A percentile compares a stretch with the other conserved stretches of the same genome.
These are phyloP conservation scores for Chloropsis hardwickii DNA, from an alignment of 2,113 vertebrate genomes.

Conservation along the genomic window DNA sequence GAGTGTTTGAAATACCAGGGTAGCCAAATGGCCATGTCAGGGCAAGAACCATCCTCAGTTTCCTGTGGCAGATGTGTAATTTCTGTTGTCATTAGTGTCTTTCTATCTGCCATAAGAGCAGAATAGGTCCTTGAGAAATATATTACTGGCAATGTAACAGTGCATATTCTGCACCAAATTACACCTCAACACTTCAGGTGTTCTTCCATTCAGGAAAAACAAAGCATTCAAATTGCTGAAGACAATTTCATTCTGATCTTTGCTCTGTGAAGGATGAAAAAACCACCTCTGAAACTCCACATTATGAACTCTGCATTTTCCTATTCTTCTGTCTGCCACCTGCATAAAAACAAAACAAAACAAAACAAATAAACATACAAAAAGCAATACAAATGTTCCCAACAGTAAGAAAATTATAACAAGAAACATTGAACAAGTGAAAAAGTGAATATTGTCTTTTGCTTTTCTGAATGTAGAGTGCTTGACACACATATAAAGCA, in stretches of 20 bases:
- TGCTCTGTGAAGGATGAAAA: not conserved
- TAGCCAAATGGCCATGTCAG: not conserved
- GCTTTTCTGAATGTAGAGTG: not conserved
- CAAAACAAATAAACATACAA: not conserved
- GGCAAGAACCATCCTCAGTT: not conserved
- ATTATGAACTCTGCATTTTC: not conserved
- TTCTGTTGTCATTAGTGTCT: not conserved
- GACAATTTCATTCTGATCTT: conserved; percentile 25
- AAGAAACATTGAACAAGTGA: not conserved
- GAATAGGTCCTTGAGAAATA: not conserved
- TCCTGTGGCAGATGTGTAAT: not conserved
- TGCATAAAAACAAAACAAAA: not conserved
- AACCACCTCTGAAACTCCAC: not conserved
- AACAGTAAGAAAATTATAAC: not conserved
- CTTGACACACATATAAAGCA: not conserved
- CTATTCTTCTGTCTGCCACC: not conserved
- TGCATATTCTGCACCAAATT: not conserved
- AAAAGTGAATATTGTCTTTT: not conserved
- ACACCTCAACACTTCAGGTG: not conserved
- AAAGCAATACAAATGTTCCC: not conserved
- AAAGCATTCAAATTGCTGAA: conserved; percentile 4
- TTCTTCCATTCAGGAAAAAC: not conserved
- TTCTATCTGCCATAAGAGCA: not conserved
- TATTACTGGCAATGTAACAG: not conserved
- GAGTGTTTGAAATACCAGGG: not conserved